Conservation (phyloP, 1,140 invertebrate species). For the Acromyrmex echinatior region DNA sequence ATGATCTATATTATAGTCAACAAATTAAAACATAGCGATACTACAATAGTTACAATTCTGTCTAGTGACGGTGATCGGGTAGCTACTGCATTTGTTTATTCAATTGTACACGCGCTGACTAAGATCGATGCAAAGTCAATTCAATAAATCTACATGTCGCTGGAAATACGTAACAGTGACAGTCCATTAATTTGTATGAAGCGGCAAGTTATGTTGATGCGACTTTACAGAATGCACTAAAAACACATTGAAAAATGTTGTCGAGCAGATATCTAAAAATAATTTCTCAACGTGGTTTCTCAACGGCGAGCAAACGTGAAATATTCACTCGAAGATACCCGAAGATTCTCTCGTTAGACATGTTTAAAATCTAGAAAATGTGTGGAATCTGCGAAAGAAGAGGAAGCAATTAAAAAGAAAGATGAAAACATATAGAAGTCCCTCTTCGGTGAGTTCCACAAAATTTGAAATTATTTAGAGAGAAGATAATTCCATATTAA, state of each 20-base stretch:
- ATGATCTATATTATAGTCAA: constrained; percentile 18
- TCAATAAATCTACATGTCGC: constrained; percentile 68
- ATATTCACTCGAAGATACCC: background rate
- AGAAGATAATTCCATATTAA: background rate
- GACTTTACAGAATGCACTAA: background rate
- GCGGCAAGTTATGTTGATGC: background rate
- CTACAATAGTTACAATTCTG: constrained; percentile 36
- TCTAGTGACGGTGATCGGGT: background rate
- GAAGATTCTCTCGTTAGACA: background rate
- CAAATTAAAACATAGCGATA: constrained; percentile 39
- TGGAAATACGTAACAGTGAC: constrained; percentile 21
- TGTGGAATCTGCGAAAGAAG: background rate
- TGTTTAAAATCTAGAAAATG: background rate
- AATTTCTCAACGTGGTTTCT: background rate
- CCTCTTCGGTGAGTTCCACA: background rate
- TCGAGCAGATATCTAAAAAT: constrained; percentile 21
- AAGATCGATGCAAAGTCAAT: constrained; percentile 70
- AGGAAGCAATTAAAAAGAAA: background rate
- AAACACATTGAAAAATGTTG: background rate
- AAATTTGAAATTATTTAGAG: background rate
- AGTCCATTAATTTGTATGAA: constrained; percentile 5
- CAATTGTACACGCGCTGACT: constrained; percentile 64
- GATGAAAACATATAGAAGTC: background rate
- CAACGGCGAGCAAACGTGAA: background rate
- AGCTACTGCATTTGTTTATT: constrained; percentile 58